phyloP scores from a whole-genome alignment of 2,888 invertebrate species.

The Lasius fuliginosus region DNA sequence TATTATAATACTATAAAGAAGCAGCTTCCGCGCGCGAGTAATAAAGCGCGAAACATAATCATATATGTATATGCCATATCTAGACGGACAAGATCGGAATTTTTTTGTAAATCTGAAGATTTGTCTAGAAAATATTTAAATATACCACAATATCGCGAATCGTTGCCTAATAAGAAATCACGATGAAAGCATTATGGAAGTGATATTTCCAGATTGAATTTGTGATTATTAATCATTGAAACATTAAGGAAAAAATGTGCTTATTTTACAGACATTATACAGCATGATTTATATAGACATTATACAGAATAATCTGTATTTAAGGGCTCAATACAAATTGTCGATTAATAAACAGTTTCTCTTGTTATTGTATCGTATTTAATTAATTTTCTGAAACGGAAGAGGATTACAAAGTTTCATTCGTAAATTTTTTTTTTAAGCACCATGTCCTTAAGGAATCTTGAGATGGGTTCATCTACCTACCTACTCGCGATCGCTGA shows the following conservation, averaged over 20 bases:
- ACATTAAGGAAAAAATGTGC: not conserved
- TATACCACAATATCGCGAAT: not conserved
- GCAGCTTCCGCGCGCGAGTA: not conserved
- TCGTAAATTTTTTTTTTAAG: not conserved
- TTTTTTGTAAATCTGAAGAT: not conserved
- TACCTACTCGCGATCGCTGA: not conserved
- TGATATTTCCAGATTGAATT: not conserved
- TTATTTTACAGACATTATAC: not conserved
- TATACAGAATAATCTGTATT: not conserved
- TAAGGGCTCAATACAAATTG: not conserved
- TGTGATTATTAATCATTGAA: not conserved
- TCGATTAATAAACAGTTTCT: not conserved
- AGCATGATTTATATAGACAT: not conserved
- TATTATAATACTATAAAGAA: not conserved
- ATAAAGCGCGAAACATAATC: not conserved
- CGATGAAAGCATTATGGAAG: not conserved
- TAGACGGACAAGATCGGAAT: not conserved
- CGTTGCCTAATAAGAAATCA: not conserved
- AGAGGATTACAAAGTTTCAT: not conserved
- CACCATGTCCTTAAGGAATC: not conserved
- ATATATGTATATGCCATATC: not conserved
- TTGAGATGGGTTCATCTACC: not conserved
- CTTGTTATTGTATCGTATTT: not conserved
- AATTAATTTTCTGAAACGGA: not conserved
- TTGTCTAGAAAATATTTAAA: not conserved